Evolutionary conservation across 2,113 vertebrate species (phyloP).

Genomic region (Irena cyanogastra): DNA sequence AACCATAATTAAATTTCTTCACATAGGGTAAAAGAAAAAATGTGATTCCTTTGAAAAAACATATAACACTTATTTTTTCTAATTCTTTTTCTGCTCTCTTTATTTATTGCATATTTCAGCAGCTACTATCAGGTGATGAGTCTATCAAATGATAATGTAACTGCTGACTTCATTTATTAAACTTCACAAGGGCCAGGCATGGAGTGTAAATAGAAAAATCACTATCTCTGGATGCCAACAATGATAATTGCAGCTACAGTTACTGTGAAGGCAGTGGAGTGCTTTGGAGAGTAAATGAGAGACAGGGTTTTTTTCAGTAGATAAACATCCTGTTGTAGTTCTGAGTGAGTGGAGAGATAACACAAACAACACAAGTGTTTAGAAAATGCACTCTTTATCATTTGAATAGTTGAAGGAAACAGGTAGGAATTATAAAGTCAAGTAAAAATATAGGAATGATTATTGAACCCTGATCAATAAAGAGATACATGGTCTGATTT

Average conservation of each 20-base stretch:
- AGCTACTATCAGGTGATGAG: background rate
- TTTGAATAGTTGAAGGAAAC: background rate
- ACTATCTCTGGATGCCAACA: constrained; percentile 42
- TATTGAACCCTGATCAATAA: background rate
- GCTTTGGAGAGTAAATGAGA: constrained; percentile 45
- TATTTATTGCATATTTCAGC: constrained; percentile 48
- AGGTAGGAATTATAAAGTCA: background rate
- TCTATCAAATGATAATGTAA: constrained; percentile 56
- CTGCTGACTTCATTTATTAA: constrained; percentile 61
- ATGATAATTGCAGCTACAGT: constrained; percentile 55
- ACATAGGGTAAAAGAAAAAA: background rate
- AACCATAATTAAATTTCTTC: background rate
- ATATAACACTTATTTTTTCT: background rate
- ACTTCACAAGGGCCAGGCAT: constrained; percentile 33
- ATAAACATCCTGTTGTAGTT: constrained; percentile 52
- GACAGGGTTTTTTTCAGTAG: constrained; percentile 9
- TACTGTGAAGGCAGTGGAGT: constrained; percentile 6
- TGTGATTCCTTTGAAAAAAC: background rate
- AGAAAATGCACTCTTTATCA: constrained; percentile 22
- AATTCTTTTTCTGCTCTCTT: background rate
- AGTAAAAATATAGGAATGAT: background rate
- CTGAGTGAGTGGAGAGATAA: constrained; percentile 19
- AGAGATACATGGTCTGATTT: background rate
- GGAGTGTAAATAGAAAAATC: constrained; percentile 59
- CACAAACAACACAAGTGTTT: background rate